Conservation (phyloP, 2,888 invertebrate species). For the Toxonevra muliebris region DNA sequence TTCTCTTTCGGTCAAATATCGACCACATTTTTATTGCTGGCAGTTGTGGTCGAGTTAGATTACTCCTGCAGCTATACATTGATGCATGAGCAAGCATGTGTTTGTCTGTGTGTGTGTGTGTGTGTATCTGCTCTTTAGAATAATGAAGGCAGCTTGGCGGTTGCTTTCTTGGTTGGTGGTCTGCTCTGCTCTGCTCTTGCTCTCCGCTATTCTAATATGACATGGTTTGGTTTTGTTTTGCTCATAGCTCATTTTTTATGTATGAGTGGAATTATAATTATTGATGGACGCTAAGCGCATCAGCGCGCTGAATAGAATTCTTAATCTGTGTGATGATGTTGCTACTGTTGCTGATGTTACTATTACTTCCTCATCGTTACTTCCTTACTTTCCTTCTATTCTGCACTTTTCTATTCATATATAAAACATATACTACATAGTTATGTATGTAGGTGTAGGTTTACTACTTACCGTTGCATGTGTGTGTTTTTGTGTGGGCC, state of each 20-base stretch:
- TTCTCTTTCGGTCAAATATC: conserved; percentile 1
- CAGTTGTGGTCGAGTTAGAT: background rate
- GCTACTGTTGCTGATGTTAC: too few species aligned
- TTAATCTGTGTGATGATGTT: background rate
- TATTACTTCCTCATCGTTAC: too few species aligned
- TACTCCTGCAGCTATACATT: background rate
- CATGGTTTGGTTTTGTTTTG: background rate
- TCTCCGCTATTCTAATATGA: background rate
- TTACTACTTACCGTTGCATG: too few species aligned
- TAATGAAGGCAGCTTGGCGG: background rate
- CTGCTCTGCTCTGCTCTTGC: background rate
- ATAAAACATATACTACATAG: too few species aligned
- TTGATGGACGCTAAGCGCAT: conserved; percentile 33
- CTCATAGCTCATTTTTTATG: background rate
- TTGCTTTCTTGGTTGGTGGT: background rate
- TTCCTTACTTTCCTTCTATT: too few species aligned
- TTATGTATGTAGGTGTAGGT: too few species aligned
- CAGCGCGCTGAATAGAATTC: conserved; percentile 8
- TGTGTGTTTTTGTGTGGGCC: too few species aligned
- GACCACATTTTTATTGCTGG: conserved; percentile 20
- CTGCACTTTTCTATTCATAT: too few species aligned
- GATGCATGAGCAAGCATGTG: background rate
- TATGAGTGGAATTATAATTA: conserved; percentile 36
- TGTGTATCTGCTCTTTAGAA: background rate
- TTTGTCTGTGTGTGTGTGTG: conserved; percentile 11